These are phyloP conservation scores for Troides oblongomaculatus DNA, from an alignment of 2,888 invertebrate genomes.

Conservation along the genomic window DNA sequence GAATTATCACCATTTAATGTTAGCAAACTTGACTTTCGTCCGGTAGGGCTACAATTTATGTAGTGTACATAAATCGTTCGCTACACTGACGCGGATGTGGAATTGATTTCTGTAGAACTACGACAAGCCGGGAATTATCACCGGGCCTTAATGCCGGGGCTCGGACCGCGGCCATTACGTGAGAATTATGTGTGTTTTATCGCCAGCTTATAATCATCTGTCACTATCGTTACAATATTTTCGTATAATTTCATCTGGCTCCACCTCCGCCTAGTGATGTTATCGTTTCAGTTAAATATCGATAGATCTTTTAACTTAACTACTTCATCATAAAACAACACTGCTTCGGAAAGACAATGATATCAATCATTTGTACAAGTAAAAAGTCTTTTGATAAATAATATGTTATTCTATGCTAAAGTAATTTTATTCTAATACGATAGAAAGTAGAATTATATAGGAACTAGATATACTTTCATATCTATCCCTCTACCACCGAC, in stretches of 20 bases:
- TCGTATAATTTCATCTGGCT: slow-evolving; percentile 74
- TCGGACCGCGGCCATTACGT: slow-evolving; percentile 59
- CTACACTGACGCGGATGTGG: slow-evolving; percentile 56
- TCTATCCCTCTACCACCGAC: no score
- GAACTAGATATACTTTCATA: no score
- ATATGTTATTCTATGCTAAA: no score
- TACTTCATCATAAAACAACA: slow-evolving; percentile 3
- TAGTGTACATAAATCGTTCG: slow-evolving; percentile 22
- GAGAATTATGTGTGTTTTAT: slow-evolving; percentile 80
- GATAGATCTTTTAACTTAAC: slow-evolving; percentile 1
- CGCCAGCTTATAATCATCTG: slow-evolving; percentile 80
- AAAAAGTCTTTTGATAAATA: no score
- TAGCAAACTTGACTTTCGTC: background rate
- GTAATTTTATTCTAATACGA: no score
- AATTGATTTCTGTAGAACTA: slow-evolving; percentile 59
- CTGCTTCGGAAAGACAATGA: slow-evolving; percentile 1
- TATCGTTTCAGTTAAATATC: slow-evolving; percentile 27
- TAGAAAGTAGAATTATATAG: no score
- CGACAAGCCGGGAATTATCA: slow-evolving; percentile 59
- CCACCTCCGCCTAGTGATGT: slow-evolving; percentile 59
- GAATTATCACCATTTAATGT: background rate
- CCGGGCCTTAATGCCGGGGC: slow-evolving; percentile 46
- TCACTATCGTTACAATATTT: slow-evolving; percentile 79
- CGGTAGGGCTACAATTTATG: slow-evolving; percentile 14
- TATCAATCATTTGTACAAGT: no score